phyloP scores from a whole-genome alignment of 2,888 invertebrate species.

The Amiota communis region DNA sequence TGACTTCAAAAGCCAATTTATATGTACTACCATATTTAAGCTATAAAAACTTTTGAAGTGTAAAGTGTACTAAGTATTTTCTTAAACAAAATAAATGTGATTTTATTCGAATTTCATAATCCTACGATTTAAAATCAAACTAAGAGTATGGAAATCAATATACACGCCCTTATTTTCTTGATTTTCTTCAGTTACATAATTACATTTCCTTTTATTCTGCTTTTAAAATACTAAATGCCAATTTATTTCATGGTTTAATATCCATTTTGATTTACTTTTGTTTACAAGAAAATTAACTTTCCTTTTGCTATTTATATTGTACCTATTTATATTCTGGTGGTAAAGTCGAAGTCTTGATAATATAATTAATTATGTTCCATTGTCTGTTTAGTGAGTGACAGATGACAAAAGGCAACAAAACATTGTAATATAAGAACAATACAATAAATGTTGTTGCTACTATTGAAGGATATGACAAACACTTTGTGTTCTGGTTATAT shows the following conservation, averaged over 20 bases:
- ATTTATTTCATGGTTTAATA: background rate
- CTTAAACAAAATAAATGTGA: background rate
- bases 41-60: no score
- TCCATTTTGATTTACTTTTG: background rate
- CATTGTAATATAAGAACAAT: no score
- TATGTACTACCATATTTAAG: background rate
- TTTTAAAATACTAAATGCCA: background rate
- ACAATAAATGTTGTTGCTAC: no score
- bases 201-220: no score
- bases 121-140: background rate
- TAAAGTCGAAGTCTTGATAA: conserved; percentile 2
- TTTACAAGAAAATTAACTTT: background rate
- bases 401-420: background rate
- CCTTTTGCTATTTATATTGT: background rate
- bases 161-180: no score
- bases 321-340: background rate
- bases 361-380: conserved; percentile 6
- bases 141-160: no score
- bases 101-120: background rate
- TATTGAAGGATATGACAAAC: no score
- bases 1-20: conserved; percentile 11
- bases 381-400: background rate
- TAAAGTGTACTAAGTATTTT: no score
- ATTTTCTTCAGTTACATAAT: no score
- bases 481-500: no score